Conservation (phyloP, 35 echinoderm and acorn worm species). For the Anneissia japonica region DNA sequence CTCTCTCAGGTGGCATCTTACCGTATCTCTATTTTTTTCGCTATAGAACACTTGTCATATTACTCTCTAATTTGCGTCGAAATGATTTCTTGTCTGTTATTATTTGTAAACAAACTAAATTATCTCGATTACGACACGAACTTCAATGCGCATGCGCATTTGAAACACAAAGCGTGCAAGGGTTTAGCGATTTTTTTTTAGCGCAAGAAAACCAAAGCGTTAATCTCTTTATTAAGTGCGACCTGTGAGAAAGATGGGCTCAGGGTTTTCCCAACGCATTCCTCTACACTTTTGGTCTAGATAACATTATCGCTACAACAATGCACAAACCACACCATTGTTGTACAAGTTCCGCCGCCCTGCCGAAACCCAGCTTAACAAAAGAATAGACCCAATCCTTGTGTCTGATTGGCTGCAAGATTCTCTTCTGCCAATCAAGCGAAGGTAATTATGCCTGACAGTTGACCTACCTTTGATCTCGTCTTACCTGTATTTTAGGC, state of each 20-base stretch:
- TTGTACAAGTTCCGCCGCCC: neutral
- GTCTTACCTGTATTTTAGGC: neutral
- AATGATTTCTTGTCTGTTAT: too few relatives aligned
- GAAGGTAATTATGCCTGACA: neutral
- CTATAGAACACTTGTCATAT: too few relatives aligned
- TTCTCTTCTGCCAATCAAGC: neutral
- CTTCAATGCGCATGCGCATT: neutral
- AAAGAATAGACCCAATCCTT: neutral
- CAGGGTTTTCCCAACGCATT: neutral
- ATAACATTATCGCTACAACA: neutral
- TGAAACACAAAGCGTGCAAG: neutral
- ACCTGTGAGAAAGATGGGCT: slow-evolving; percentile 1
- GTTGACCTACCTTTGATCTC: neutral
- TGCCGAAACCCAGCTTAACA: neutral
- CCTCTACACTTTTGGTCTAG: neutral
- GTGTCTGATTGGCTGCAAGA: neutral
- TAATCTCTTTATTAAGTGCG: neutral
- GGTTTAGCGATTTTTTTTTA: neutral
- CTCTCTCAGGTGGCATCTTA: too few relatives aligned
- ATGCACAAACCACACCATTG: neutral
- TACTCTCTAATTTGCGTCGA: too few relatives aligned
- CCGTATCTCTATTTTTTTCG: too few relatives aligned
- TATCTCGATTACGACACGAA: too few relatives aligned
- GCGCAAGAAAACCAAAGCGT: neutral
- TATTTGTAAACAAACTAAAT: too few relatives aligned